These are phyloP conservation scores for Formica exsecta DNA, from an alignment of 1,140 invertebrate genomes.

Conservation along the genomic window DNA sequence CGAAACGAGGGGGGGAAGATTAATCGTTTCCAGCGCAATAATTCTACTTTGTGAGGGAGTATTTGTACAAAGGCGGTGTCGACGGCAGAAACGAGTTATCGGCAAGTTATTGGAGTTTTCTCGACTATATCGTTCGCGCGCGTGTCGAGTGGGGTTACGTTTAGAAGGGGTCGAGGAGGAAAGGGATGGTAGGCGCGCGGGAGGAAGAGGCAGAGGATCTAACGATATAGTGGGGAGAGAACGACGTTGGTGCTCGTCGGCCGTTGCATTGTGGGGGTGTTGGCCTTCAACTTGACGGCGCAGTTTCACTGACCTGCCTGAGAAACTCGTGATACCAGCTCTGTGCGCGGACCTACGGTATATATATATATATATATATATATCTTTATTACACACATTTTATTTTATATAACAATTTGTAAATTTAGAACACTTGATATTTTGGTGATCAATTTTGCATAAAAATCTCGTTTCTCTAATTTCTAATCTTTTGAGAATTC, in stretches of 20 bases:
- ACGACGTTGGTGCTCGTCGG: constrained; percentile 75
- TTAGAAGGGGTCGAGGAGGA: constrained; percentile 48
- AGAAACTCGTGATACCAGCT: constrained; percentile 84
- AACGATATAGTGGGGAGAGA: constrained; percentile 58
- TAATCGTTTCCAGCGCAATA: constrained; percentile 62
- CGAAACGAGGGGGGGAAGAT: not conserved
- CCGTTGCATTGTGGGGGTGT: constrained; percentile 87
- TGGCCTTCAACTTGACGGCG: constrained; percentile 87
- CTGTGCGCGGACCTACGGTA: constrained; percentile 60
- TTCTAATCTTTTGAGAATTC: constrained; percentile 1
- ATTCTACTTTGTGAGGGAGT: constrained; percentile 38
- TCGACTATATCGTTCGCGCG: constrained; percentile 72
- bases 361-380: no score
- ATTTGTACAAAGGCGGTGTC: constrained; percentile 54
- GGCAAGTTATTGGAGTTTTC: constrained; percentile 80
- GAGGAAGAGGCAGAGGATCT: constrained; percentile 68
- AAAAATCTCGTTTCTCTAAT: not conserved
- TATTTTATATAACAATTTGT: not conserved
- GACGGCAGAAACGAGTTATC: constrained; percentile 72
- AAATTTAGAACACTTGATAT: not conserved
- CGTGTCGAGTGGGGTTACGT: constrained; percentile 60
- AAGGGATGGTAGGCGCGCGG: constrained; percentile 44
- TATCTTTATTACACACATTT: not conserved
- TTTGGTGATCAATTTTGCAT: not conserved
- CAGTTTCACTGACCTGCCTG: constrained; percentile 87